phyloP scores from a whole-genome alignment of 2,113 vertebrate species.

The Scortum barcoo region DNA sequence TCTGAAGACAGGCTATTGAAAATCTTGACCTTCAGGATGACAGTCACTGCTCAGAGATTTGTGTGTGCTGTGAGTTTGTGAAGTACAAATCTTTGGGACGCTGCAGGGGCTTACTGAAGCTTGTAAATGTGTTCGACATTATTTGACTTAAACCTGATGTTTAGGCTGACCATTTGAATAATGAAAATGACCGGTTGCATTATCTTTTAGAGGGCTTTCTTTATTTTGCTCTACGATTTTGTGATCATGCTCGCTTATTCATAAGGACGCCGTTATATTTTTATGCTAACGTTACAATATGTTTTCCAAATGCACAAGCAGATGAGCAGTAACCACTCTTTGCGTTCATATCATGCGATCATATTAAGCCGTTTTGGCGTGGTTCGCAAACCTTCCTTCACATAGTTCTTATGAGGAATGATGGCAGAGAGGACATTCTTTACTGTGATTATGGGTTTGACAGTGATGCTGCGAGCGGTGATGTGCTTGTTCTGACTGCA shows the following conservation, averaged over 20 bases:
- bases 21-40: conserved; percentile 77
- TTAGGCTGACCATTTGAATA: conserved; percentile 34
- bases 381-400: conserved; percentile 31
- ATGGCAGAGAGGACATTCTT: conserved; percentile 40
- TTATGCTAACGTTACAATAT: background rate
- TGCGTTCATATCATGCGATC: conserved; percentile 16
- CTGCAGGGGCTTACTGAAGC: conserved; percentile 33
- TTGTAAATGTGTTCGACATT: conserved; percentile 32
- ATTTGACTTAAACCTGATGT: conserved; percentile 28
- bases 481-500: conserved; percentile 52
- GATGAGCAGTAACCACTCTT: background rate
- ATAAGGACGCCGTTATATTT: background rate
- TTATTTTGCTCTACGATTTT: background rate
- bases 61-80: conserved; percentile 49
- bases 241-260: fast-evolving
- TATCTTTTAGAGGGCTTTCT: background rate
- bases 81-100: conserved; percentile 51
- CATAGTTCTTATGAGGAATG: conserved; percentile 12
- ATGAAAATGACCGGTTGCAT: conserved; percentile 9
- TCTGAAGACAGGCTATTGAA: conserved; percentile 61
- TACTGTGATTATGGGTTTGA: conserved; percentile 62
- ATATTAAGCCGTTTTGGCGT: conserved; percentile 24
- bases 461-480: conserved; percentile 59
- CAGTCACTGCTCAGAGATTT: conserved; percentile 65
- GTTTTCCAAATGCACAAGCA: background rate